Evolutionary conservation across 1,140 invertebrate genomes (phyloP).

Genomic region (Procambarus virginalis): DNA sequence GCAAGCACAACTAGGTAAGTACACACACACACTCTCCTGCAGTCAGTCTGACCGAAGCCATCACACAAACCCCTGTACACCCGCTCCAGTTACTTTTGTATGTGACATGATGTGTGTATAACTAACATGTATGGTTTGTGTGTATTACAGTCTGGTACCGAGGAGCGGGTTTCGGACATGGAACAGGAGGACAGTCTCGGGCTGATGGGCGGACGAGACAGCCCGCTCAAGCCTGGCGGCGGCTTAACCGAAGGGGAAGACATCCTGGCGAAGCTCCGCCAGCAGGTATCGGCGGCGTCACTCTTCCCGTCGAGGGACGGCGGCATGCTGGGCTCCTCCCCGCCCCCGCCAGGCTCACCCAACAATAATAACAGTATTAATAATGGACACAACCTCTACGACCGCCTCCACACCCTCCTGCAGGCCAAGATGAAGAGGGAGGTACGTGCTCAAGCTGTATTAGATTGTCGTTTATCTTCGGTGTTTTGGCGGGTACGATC

Average conservation of each 20-base stretch:
- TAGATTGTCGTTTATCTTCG: conserved; percentile 16
- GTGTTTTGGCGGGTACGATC: neutral
- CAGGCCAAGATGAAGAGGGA: conserved; percentile 68
- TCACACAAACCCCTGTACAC: no score
- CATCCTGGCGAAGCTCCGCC: conserved; percentile 69
- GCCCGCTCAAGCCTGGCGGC: conserved; percentile 53
- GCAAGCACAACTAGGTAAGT: no score
- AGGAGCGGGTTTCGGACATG: conserved; percentile 68
- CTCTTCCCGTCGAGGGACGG: conserved; percentile 45
- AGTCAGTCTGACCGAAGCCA: no score
- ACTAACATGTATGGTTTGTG: no score
- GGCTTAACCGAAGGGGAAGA: conserved; percentile 61
- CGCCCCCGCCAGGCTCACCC: conserved; percentile 53
- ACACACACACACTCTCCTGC: no score
- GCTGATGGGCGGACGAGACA: conserved; percentile 59
- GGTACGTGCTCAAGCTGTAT: conserved; percentile 36
- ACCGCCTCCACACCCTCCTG: conserved; percentile 65
- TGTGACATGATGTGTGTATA: no score
- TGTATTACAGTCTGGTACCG: conserved; percentile 62
- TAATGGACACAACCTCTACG: conserved; percentile 65
- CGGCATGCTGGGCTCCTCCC: conserved; percentile 29
- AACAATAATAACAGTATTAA: conserved; percentile 60
- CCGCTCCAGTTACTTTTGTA: no score
- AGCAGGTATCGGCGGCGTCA: conserved; percentile 65
- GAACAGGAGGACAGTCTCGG: conserved; percentile 68